These are phyloP conservation scores for Nycticryphes semicollaris DNA, from an alignment of 2,113 vertebrate genomes.

Conservation along the genomic window DNA sequence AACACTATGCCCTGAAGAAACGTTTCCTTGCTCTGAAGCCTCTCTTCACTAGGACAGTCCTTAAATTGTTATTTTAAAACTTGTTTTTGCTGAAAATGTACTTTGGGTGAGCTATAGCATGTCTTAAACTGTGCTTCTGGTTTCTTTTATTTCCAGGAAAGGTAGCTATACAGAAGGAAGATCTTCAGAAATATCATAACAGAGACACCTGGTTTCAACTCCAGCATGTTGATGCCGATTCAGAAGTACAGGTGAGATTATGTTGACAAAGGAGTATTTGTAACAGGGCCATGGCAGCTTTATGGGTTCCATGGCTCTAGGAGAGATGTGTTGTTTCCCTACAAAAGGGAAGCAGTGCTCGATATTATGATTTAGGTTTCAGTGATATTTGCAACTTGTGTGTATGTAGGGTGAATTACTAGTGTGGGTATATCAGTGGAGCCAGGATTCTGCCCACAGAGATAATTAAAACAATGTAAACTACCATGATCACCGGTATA, in stretches of 20 bases:
- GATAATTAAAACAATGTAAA: not conserved
- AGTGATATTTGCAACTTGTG: not conserved
- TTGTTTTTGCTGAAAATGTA: not conserved
- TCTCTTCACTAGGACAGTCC: not conserved
- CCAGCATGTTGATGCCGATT: constrained; percentile 95
- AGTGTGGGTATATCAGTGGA: not conserved
- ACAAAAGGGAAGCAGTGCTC: not conserved
- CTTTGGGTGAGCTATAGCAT: not conserved
- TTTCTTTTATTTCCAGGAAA: constrained; percentile 81
- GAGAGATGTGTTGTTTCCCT: not conserved
- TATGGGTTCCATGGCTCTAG: not conserved
- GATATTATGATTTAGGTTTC: not conserved
- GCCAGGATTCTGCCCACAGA: not conserved
- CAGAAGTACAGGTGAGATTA: constrained; percentile 92
- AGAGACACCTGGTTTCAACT: constrained; percentile 99
- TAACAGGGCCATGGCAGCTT: not conserved
- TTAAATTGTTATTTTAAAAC: not conserved
- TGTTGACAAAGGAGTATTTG: not conserved
- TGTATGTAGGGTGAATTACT: not conserved
- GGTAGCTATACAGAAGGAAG: constrained; percentile 96
- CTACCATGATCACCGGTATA: not conserved
- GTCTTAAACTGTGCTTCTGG: not conserved
- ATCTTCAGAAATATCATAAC: constrained; percentile 95
- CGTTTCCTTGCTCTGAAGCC: not conserved
- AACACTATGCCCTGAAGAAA: not conserved